Evolutionary conservation across 2,888 invertebrate species (phyloP), one percentile per base, ranked within the genome.

Genomic region (Dicyrtomina minuta): DNA sequence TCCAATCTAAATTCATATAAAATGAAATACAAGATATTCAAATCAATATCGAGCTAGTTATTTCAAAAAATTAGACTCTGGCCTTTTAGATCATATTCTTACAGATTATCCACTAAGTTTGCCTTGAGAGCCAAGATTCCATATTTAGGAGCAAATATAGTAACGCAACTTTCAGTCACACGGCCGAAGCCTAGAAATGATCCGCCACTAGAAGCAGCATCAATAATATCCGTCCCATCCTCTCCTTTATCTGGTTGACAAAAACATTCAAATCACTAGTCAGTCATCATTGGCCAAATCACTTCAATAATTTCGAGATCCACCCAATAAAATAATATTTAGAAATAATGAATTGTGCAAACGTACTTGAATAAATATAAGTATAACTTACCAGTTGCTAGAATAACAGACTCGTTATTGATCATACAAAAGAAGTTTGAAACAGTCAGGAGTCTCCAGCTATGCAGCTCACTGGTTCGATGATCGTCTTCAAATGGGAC

Each of bases 381-480:
- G n/a, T n/a, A n/a, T n/a, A n/a, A n/a, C n/a, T n/a, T n/a, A 71
- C 72, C 72, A 46, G 66, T 41, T 6, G 60, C 44, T 26, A 75
- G 56, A 1, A 77, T 67, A 24, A 77, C 39, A 2, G 49, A 17
- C 5, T 76, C 75, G 13, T 69, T 61, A 10, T 75, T 74, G 2
- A 75, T 61, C 53, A 78, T 70, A 39, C 70, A 69, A 53, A 27
- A 74, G 60, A 68, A 72, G 39, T 64, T 69, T 2, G 73, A 65
- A 12, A 74, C 72, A 8, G 72, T 66, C 15, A 72, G 59, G 12
- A 78, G 41, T 68, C 74, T 76, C 78, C 78, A 78, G 17, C 70
- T 64, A 41, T 74, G 74, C 3, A 75, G 44, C 41, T 60, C 53
- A 43, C 15, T 55, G 2, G 13, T 44, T 22, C 73, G 70, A 12